phyloP scores from a whole-genome alignment of 1,140 invertebrate genomes.

The Cylas formicarius region DNA sequence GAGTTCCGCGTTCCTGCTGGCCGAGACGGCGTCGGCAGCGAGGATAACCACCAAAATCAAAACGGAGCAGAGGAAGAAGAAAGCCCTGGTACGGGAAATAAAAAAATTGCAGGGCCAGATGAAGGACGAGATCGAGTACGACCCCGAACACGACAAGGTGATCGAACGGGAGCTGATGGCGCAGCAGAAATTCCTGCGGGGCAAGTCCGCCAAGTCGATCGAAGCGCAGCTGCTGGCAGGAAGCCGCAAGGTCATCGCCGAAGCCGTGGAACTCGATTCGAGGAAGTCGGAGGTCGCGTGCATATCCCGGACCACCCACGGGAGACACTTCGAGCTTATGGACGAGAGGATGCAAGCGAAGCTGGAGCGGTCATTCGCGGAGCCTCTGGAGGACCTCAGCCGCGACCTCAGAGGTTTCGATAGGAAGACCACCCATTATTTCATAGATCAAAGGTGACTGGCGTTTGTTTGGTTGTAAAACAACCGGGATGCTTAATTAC shows the following conservation, averaged over 20 bases:
- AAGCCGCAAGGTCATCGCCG: slow-evolving; percentile 51
- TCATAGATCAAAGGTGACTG: slow-evolving; percentile 57
- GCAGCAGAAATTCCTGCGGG: slow-evolving; percentile 49
- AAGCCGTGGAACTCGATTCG: slow-evolving; percentile 42
- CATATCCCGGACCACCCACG: slow-evolving; percentile 36
- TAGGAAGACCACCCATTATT: slow-evolving; percentile 51
- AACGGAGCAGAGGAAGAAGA: slow-evolving; percentile 27
- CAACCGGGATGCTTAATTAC: no score
- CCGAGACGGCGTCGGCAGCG: slow-evolving; percentile 30
- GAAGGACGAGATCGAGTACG: slow-evolving; percentile 32
- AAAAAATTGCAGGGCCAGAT: slow-evolving; percentile 33
- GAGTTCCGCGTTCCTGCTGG: slow-evolving; percentile 30
- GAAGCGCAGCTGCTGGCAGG: slow-evolving; percentile 56
- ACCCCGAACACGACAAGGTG: slow-evolving; percentile 28
- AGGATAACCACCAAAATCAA: slow-evolving; percentile 30
- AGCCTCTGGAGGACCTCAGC: slow-evolving; percentile 51
- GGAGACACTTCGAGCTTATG: slow-evolving; percentile 40
- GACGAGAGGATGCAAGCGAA: slow-evolving; percentile 40
- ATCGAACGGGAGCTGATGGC: slow-evolving; percentile 41
- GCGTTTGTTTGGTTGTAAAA: slow-evolving; percentile 1
- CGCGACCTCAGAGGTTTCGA: slow-evolving; percentile 56
- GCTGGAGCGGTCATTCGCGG: slow-evolving; percentile 47
- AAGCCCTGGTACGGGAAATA: slow-evolving; percentile 32
- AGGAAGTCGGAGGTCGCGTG: slow-evolving; percentile 38
- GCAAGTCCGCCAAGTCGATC: slow-evolving; percentile 66